Base-by-base conservation (phyloP, 1,140 invertebrate genomes). In the Trachymyrmex cornetzi region DNA sequence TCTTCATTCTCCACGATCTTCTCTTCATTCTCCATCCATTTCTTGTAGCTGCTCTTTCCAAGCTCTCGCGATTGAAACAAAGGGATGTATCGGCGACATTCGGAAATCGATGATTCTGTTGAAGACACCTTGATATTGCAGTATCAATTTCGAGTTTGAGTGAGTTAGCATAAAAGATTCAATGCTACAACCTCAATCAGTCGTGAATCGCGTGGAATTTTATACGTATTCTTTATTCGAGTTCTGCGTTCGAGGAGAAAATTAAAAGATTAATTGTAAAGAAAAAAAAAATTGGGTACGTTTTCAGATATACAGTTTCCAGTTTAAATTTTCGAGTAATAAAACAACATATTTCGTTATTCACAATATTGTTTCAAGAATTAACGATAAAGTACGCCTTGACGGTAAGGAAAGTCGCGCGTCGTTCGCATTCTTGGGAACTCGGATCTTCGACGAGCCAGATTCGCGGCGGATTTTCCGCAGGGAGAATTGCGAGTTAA, bases 401-500 rank as follows among this genome's bases (percentile, higher is more conserved):
- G 27, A 30, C 7, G 7, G 34, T 7, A 38, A 38, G 34, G 7
- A 38, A 38, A 6, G 6, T 34, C 34, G 34, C 34, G 34, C 34
- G 24, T 19, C 22, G 34, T 34, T 22, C n/a, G 34, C 38, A 9
- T 48, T 34, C 38, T 50, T n/a, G 34, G 34, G 50, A 14, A 79
- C 2, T n/a, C 11, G 9, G 24, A 4, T 79, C 14, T 44, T 77
- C 12, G 4, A 53, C 27, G 27, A 61, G 24, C 6, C 34, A 34
- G 80, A 84, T 34, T 75, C 55, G 6, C 55, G 7, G 19, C 9
- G 38, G 38, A 19, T 74, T 84, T 75, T 75, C 38, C 55, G 67
- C 38, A 24, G 34, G 24, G 80, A 61, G 72, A 84, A 75, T 75
- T 75, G 69, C 69, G 55, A 75, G 69, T 74, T 74, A 84, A 84